These are phyloP conservation scores for Coreoperca whiteheadi DNA, from an alignment of 2,113 vertebrate species.

Conservation along the genomic window DNA sequence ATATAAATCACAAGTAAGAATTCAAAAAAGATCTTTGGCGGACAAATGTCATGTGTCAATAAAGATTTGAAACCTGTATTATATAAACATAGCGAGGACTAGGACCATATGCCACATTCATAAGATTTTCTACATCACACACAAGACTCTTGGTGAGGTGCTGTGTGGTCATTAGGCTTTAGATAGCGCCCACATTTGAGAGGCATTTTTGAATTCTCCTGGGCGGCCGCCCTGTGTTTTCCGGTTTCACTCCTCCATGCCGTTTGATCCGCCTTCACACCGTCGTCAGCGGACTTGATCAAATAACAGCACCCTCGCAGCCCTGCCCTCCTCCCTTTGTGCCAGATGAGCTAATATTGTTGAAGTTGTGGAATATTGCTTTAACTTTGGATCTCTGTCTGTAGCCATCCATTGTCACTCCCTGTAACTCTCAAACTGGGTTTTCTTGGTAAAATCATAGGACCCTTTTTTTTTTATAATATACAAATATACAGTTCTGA, in stretches of 20 bases:
- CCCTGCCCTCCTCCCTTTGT: constrained; percentile 34
- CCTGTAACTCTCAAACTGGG: not conserved
- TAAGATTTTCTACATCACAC: not conserved
- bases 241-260: constrained; percentile 48
- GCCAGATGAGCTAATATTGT: constrained; percentile 25
- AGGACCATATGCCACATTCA: not conserved
- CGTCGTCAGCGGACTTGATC: constrained; percentile 52
- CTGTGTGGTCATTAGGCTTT: constrained; percentile 18
- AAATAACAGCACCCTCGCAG: constrained; percentile 48
- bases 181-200: constrained; percentile 36
- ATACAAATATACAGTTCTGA: too few relatives aligned
- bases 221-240: constrained; percentile 58
- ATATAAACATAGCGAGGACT: not conserved
- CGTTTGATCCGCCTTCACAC: constrained; percentile 67
- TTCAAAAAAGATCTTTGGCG: not conserved
- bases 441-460: not conserved
- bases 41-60: not conserved
- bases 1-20: not conserved
- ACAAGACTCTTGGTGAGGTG: constrained; percentile 3
- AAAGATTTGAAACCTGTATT: not conserved
- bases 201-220: constrained; percentile 66
- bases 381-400: constrained; percentile 29
- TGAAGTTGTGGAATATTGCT: not conserved
- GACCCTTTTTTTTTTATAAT: too few relatives aligned
- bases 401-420: not conserved